These are phyloP conservation scores for Dusona sp. DNA, from an alignment of 2,888 invertebrate species.

Conservation along the genomic window DNA sequence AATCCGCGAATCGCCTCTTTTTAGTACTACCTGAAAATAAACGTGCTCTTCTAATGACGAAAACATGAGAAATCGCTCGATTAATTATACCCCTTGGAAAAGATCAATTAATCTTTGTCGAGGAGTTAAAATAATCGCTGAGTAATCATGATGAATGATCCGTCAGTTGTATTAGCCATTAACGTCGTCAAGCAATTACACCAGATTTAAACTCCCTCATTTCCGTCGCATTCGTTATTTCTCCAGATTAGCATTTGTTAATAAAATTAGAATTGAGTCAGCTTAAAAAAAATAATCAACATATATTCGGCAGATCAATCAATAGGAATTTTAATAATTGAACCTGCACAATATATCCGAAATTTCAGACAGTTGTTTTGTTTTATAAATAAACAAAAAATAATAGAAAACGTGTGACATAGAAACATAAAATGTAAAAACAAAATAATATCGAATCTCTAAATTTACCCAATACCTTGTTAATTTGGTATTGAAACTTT, in stretches of 20 bases:
- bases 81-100: conserved; percentile 1
- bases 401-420: too few relatives aligned
- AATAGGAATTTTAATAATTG: background rate
- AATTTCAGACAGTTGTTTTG: background rate
- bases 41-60: background rate
- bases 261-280: background rate
- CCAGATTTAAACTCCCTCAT: background rate
- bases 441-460: too few relatives aligned
- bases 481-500: background rate
- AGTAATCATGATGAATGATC: conserved; percentile 25
- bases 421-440: background rate
- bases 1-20: background rate
- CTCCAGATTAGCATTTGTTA: background rate
- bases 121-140: conserved; percentile 34
- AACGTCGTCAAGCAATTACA: conserved; percentile 12
- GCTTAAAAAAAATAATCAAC: background rate
- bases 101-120: conserved; percentile 29
- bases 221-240: background rate
- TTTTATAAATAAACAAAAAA: too few relatives aligned
- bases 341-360: background rate
- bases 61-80: conserved; percentile 19
- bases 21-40: conserved; percentile 12
- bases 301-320: background rate
- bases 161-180: conserved; percentile 1
- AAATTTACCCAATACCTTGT: background rate